A percentile compares a stretch with the other conserved stretches of the same genome.
Evolutionary conservation across 2,797 vertebrate genomes (phyloP).

Genomic region (Adrianichthys oophorus): DNA sequence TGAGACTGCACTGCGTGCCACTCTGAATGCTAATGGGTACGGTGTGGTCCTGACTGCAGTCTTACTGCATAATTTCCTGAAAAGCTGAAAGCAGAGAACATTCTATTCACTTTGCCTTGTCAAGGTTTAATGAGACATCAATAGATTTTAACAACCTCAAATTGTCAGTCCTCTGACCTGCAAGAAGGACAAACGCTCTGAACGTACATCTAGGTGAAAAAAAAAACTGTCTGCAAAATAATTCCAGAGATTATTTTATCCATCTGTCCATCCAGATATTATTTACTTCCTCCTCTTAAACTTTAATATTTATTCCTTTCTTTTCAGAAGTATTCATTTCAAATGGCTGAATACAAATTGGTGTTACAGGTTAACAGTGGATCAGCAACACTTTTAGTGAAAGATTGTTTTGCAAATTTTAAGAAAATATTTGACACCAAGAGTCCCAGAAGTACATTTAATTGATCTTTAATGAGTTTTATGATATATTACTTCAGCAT

Average conservation of each 20-base stretch:
- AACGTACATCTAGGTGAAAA: slow-evolving; percentile 30
- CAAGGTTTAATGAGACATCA: slow-evolving; percentile 33
- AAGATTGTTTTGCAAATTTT: no score
- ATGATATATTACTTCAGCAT: no score
- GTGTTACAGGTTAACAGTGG: no score
- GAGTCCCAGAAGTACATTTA: no score
- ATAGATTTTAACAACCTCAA: slow-evolving; percentile 5
- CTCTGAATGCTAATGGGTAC: slow-evolving; percentile 52
- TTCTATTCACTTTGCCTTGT: slow-evolving; percentile 8
- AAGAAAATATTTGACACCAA: no score
- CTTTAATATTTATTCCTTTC: no score
- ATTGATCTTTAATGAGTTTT: no score
- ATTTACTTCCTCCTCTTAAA: no score
- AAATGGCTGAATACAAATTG: no score
- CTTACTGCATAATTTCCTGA: not conserved
- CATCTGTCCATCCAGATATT: no score
- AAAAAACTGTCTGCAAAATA: slow-evolving; percentile 3
- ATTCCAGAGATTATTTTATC: not conserved
- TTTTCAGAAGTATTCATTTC: no score
- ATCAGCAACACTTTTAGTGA: no score
- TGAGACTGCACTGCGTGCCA: slow-evolving; percentile 35
- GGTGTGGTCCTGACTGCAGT: slow-evolving; percentile 5
- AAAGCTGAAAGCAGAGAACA: slow-evolving; percentile 10
- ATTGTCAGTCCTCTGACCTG: slow-evolving; percentile 11
- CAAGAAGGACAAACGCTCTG: slow-evolving; percentile 1